phyloP scores from a whole-genome alignment of 2,113 vertebrate species.

The Daphoenositta chrysoptera region DNA sequence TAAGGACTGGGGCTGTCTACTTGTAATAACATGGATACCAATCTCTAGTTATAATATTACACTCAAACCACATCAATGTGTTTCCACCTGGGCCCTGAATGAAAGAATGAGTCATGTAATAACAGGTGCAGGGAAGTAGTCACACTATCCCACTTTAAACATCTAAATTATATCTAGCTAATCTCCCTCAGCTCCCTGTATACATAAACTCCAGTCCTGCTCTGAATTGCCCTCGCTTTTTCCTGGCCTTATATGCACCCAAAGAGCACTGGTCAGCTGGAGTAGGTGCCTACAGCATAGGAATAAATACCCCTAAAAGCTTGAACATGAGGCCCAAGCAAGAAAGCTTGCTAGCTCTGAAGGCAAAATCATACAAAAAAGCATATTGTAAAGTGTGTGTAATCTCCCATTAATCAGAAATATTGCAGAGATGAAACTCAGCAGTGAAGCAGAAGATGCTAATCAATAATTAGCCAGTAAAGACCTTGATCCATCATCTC shows the following conservation, averaged over 20 bases:
- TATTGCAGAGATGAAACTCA: background rate
- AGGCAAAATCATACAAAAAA: background rate
- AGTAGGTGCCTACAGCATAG: background rate
- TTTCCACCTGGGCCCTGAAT: constrained; percentile 33
- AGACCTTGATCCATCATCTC: background rate
- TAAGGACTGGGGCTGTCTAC: background rate
- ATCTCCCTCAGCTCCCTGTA: background rate
- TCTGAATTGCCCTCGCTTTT: background rate
- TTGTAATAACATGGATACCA: constrained; percentile 10
- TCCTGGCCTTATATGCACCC: background rate
- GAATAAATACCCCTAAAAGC: background rate
- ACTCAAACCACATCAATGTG: constrained; percentile 52
- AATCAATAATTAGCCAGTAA: background rate
- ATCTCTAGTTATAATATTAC: constrained; percentile 38
- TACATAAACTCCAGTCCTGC: background rate
- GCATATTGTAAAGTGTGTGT: background rate
- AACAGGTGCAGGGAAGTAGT: constrained; percentile 49
- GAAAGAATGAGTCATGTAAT: constrained; percentile 51
- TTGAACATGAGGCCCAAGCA: background rate
- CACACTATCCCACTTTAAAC: constrained; percentile 34
- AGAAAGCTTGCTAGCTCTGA: background rate
- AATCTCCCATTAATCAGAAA: background rate
- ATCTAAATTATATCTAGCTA: constrained; percentile 29
- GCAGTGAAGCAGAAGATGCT: background rate
- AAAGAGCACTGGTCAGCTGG: background rate